phyloP scores from a whole-genome alignment of 1,140 invertebrate genomes.

The Caenorhabditis inopinata region DNA sequence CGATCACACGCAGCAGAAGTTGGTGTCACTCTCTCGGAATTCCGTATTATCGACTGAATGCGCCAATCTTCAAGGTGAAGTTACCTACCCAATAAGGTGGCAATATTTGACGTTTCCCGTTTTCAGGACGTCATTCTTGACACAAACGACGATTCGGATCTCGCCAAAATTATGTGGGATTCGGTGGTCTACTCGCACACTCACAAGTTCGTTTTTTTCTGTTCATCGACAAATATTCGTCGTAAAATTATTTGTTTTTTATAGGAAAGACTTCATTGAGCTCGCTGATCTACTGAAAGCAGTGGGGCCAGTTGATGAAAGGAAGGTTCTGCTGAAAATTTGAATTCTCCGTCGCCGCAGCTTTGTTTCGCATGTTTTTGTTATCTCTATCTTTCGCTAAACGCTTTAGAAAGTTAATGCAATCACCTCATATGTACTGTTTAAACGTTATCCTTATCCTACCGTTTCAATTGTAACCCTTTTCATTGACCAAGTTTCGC shows the following conservation, averaged over 20 bases:
- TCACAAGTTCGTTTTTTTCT: background rate
- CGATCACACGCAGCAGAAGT: slow-evolving; percentile 82
- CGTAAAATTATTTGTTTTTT: background rate
- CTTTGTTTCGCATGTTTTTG: no score
- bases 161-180: slow-evolving; percentile 65
- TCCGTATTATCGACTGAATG: slow-evolving; percentile 75
- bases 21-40: slow-evolving; percentile 88
- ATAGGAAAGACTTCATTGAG: slow-evolving; percentile 41
- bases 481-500: no score
- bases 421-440: no score
- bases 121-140: slow-evolving; percentile 71
- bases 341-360: background rate
- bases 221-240: background rate
- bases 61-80: slow-evolving; percentile 71
- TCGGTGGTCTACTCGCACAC: slow-evolving; percentile 55
- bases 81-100: no score
- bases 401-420: no score
- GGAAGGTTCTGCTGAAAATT: background rate
- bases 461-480: no score
- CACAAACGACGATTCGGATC: slow-evolving; percentile 56
- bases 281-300: slow-evolving; percentile 31
- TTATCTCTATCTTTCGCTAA: no score
- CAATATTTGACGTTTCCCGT: background rate
- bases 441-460: no score
- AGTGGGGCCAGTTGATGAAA: slow-evolving; percentile 17